These are phyloP conservation scores for Dendrocincla fuliginosa DNA, from an alignment of 2,797 vertebrate genomes.

Conservation along the genomic window DNA sequence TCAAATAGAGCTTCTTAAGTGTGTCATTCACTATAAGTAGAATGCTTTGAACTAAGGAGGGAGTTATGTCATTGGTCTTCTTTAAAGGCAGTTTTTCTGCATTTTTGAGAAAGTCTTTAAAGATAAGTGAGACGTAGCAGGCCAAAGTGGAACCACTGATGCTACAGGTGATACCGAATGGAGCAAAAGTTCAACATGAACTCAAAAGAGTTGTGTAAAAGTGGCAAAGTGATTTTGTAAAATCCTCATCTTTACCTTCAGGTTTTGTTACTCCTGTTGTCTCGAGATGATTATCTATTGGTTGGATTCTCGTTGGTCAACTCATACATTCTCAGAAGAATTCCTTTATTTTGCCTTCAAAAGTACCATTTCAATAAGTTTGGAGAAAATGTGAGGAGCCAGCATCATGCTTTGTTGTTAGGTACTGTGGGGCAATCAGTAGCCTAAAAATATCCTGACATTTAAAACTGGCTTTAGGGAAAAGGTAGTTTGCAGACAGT, in stretches of 20 bases:
- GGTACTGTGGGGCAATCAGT: not conserved
- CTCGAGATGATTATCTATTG: not conserved
- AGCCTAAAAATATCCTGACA: not conserved
- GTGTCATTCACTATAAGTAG: not conserved
- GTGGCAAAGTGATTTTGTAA: not conserved
- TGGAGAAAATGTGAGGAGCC: not conserved
- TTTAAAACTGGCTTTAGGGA: not conserved
- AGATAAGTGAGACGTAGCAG: not conserved
- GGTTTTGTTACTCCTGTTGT: not conserved
- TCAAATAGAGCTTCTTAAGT: not conserved
- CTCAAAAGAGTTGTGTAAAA: not conserved
- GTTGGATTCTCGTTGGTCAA: not conserved
- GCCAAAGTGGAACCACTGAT: not conserved
- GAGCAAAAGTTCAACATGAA: not conserved
- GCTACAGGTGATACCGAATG: not conserved
- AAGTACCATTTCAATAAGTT: not conserved
- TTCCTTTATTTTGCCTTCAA: not conserved
- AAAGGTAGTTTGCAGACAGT: not conserved
- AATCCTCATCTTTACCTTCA: not conserved
- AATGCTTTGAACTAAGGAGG: not conserved
- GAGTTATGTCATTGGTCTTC: not conserved
- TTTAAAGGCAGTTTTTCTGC: slow-evolving; percentile 1
- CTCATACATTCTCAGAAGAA: not conserved
- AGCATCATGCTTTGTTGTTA: not conserved
- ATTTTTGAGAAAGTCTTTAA: not conserved